Percentiles rank a stretch among this genome's conserved stretches.
Evolutionary conservation across 1,140 invertebrate genomes (phyloP).

Genomic region (Heliconius eleuchia): DNA sequence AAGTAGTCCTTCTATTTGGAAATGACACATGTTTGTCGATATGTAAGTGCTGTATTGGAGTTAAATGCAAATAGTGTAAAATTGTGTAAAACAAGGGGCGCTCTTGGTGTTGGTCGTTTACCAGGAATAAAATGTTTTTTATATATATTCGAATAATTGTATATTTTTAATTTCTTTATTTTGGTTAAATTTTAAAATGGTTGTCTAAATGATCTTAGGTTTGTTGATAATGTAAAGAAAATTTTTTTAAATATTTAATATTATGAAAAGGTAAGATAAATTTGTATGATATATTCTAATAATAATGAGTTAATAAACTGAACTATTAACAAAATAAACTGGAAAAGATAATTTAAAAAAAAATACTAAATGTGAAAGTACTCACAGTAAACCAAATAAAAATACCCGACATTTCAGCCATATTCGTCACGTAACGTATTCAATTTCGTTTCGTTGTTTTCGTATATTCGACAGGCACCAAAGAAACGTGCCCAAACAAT

Average conservation of each 20-base stretch:
- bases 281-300: too few relatives aligned
- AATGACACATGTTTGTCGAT: background rate
- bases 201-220: too few relatives aligned
- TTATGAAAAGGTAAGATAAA: too few relatives aligned
- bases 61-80: background rate
- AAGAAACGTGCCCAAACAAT: constrained; percentile 13
- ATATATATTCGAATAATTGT: too few relatives aligned
- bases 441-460: constrained; percentile 22
- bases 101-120: background rate
- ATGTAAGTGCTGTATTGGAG: background rate
- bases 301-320: background rate
- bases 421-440: constrained; percentile 21
- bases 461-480: constrained; percentile 2
- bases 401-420: background rate
- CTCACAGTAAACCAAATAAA: background rate
- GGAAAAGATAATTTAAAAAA: too few relatives aligned
- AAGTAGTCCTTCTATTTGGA: background rate
- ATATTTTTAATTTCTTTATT: too few relatives aligned
- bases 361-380: background rate
- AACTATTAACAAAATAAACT: background rate
- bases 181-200: too few relatives aligned
- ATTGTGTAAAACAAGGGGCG: background rate
- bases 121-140: too few relatives aligned
- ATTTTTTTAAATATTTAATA: too few relatives aligned
- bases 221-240: too few relatives aligned